Conservation (phyloP, 2,113 vertebrate species). For the Otus sunia region DNA sequence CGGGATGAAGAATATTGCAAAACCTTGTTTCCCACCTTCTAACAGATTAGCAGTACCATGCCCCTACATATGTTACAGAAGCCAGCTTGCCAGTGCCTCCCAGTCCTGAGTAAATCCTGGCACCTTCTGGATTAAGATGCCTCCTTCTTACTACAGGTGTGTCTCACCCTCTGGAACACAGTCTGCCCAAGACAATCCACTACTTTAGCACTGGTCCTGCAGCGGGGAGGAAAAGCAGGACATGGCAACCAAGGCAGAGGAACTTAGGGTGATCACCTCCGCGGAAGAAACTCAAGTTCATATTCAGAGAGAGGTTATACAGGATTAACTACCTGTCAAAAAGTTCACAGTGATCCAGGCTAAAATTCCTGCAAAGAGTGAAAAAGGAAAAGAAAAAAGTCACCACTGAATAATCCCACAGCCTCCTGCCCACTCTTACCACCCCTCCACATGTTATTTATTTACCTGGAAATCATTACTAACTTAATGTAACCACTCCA, state of each 20-base stretch:
- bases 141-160: background rate
- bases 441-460: background rate
- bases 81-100: background rate
- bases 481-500: background rate
- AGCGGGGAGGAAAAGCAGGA: background rate
- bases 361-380: constrained; percentile 83
- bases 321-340: constrained; percentile 88
- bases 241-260: background rate
- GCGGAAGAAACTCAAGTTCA: background rate
- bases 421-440: background rate
- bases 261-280: background rate
- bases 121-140: background rate
- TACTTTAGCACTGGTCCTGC: background rate
- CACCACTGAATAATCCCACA: background rate
- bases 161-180: background rate
- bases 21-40: background rate
- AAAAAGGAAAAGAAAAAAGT: constrained; percentile 35
- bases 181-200: background rate
- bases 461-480: background rate
- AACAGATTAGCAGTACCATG: background rate
- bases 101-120: background rate
- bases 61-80: rapidly evolving
- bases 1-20: background rate
- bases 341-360: constrained; percentile 99
- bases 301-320: background rate